These are phyloP conservation scores for Spermophilus dauricus DNA, from an alignment of 2,113 vertebrate genomes.

Conservation along the genomic window DNA sequence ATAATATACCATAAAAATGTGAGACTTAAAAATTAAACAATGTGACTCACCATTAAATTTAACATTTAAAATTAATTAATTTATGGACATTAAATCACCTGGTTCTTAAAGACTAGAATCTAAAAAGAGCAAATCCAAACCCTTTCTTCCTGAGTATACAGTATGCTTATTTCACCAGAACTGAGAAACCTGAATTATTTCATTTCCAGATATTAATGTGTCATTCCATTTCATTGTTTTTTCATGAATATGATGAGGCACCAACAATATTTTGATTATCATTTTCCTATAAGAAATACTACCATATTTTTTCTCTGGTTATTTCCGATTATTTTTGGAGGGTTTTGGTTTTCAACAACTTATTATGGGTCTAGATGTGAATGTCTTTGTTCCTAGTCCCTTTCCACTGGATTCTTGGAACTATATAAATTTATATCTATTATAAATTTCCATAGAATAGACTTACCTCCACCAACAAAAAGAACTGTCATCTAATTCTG, in stretches of 20 bases:
- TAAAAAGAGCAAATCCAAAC: neutral
- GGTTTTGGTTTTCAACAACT: neutral
- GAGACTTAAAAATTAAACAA: neutral
- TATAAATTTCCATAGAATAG: neutral
- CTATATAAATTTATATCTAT: neutral
- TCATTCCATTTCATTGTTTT: neutral
- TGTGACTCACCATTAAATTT: neutral
- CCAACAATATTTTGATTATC: neutral
- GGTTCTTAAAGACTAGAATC: slow-evolving; percentile 8
- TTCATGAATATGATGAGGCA: neutral
- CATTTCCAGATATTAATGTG: neutral
- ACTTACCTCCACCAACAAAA: neutral
- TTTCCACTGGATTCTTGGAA: neutral
- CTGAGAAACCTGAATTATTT: neutral
- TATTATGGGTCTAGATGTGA: neutral
- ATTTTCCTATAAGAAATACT: neutral
- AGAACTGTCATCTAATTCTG: neutral
- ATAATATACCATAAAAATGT: neutral
- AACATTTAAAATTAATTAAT: slow-evolving; percentile 21
- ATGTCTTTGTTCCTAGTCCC: neutral
- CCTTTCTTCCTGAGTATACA: neutral
- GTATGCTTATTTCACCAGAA: neutral
- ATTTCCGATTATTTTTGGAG: neutral
- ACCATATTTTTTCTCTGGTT: neutral
- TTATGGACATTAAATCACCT: neutral